Evolutionary conservation across 1,140 invertebrate species (phyloP), one percentile per base, ranked within the genome.

Genomic region (Oryzaephilus surinamensis): DNA sequence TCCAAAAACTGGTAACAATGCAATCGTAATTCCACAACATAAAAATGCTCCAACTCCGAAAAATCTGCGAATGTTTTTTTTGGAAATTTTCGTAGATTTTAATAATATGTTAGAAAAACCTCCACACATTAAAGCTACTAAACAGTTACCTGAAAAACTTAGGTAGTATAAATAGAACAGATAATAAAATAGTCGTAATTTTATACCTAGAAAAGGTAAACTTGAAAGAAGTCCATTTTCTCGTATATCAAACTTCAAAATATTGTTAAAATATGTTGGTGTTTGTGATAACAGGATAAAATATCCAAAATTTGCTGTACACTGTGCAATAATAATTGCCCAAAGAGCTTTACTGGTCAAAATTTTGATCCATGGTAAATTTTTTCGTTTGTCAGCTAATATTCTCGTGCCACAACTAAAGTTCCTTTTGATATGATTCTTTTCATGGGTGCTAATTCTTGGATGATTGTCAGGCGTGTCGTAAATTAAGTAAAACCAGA

Each of bases 281-380:
- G 96, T 67, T 54, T 91, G 84, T 58, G 88, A 88, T 31, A 95
- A 74, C 30, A 95, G 76, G 4, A 85, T 93, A 65, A 94, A 94
- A 65, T 90, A 92, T 1, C 87, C 85, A 69, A 90, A 96, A 39
- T 93, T 89, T 43, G 85, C 86, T 32, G 83, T 77, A 28, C 79
- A 83, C 57, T 95, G 89, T 0, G 84, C 85, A 11, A 90, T 62
- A 37, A 93, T 73, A 54, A 94, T 86, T 2, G 89, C 88, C 85
- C 86, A 92, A 3, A 95, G 86, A 0, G 88, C 81, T 1, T 70
- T 54, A 0, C 89, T 92, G 1, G 72, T 78, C 8, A 94, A 60
- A 45, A 97, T 73, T 15, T 68, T 54, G 14, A 62, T 65, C 90
- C 89, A 94, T 1, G 91, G 89, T 1, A 84, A 76, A n/a, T 68